Evolutionary conservation across 2,113 vertebrate species (phyloP).

Genomic region (Syngnathus scovelli): DNA sequence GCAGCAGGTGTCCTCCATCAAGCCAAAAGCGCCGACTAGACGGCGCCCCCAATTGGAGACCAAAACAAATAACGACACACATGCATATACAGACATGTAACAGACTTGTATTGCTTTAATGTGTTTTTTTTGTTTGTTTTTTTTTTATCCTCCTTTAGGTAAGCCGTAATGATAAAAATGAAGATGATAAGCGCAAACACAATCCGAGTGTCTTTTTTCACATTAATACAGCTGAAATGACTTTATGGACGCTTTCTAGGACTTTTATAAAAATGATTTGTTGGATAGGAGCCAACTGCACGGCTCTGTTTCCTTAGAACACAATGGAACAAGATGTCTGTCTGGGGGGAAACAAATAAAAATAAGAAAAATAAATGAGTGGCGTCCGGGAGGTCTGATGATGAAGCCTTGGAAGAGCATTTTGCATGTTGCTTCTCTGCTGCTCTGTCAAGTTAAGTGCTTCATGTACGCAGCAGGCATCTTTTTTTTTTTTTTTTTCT

Average conservation of each 20-base stretch:
- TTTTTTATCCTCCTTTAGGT: slow-evolving; percentile 47
- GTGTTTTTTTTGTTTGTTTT: slow-evolving; percentile 59
- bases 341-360: not conserved
- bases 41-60: not conserved
- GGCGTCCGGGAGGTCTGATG: slow-evolving; percentile 15
- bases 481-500: slow-evolving; percentile 2
- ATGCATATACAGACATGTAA: slow-evolving; percentile 26
- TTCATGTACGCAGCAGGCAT: slow-evolving; percentile 20
- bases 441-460: slow-evolving; percentile 41
- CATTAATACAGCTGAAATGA: not conserved
- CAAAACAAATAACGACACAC: slow-evolving; percentile 8
- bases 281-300: not conserved
- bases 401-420: slow-evolving; percentile 39
- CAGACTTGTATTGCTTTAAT: slow-evolving; percentile 74
- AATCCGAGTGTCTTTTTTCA: slow-evolving; percentile 51
- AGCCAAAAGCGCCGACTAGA: not conserved
- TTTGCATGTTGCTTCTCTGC: slow-evolving; percentile 24
- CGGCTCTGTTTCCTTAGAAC: slow-evolving; percentile 2
- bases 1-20: not conserved
- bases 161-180: slow-evolving; percentile 67
- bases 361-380: slow-evolving; percentile 51
- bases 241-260: not conserved
- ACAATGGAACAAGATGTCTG: slow-evolving; percentile 14
- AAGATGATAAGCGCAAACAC: slow-evolving; percentile 62
- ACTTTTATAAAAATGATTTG: slow-evolving; percentile 1